These are phyloP conservation scores for Sphenodon punctatus DNA, from an alignment of 2,797 vertebrate species.

Conservation along the genomic window DNA sequence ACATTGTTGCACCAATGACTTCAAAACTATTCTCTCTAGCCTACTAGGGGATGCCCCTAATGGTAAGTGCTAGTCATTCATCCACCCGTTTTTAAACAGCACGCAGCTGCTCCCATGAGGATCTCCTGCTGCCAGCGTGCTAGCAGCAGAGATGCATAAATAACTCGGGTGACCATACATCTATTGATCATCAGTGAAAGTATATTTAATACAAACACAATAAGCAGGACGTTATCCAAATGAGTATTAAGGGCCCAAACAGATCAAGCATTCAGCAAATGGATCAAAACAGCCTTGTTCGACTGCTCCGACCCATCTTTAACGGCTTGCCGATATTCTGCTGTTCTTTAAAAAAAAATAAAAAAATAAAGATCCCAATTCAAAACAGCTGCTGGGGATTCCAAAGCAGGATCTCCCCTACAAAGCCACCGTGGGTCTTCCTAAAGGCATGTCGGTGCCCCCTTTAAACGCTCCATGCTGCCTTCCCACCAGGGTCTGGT, in stretches of 20 bases:
- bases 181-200: constrained; percentile 23
- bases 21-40: background rate
- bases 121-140: constrained; percentile 27
- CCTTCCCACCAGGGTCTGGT: background rate
- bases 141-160: constrained; percentile 53
- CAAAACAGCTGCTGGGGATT: background rate
- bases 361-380: background rate
- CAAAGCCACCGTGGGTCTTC: background rate
- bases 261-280: background rate
- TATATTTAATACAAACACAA: background rate
- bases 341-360: background rate
- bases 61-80: constrained; percentile 30
- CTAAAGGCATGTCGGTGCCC: background rate
- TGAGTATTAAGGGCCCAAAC: background rate
- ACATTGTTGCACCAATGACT: no score
- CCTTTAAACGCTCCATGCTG: background rate
- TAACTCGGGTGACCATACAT: constrained; percentile 24
- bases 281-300: background rate
- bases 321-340: background rate
- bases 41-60: background rate
- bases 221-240: background rate
- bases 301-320: background rate
- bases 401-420: no score
- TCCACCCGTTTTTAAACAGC: constrained; percentile 37
- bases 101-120: constrained; percentile 2